These are phyloP conservation scores for Odontocolon sp. DNA, from an alignment of 2,888 invertebrate genomes.

Conservation along the genomic window DNA sequence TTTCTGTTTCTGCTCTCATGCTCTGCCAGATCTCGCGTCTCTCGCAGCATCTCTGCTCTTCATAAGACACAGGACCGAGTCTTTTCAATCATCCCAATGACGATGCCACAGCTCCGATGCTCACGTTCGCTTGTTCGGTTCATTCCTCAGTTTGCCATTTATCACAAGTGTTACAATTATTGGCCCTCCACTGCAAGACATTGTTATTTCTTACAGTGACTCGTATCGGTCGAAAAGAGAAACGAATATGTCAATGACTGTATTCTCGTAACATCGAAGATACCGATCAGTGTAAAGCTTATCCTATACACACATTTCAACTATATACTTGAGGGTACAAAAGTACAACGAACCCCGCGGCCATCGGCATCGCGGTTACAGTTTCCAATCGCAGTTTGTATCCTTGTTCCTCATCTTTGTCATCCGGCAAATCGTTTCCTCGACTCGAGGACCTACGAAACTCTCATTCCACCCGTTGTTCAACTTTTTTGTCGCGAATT, in stretches of 20 bases:
- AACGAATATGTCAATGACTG: too few relatives aligned
- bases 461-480: too few relatives aligned
- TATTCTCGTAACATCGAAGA: too few relatives aligned
- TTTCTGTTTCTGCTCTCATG: constrained; percentile 12
- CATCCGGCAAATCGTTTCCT: constrained; percentile 32
- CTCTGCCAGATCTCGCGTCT: constrained; percentile 2
- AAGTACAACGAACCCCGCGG: constrained; percentile 15
- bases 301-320: too few relatives aligned
- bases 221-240: too few relatives aligned
- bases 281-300: too few relatives aligned
- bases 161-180: neutral
- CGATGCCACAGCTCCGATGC: constrained; percentile 12
- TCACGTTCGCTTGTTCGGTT: constrained; percentile 19
- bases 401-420: too few relatives aligned
- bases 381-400: constrained; percentile 7
- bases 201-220: too few relatives aligned
- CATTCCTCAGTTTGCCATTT: constrained; percentile 14
- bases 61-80: neutral
- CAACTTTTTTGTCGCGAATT: constrained; percentile 13
- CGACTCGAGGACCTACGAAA: constrained; percentile 7
- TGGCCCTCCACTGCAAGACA: neutral
- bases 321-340: neutral
- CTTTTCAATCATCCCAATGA: constrained; percentile 11
- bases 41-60: neutral
- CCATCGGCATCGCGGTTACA: constrained; percentile 13